phyloP scores from a whole-genome alignment of 2,113 vertebrate species.

The Macrotis lagotis region DNA sequence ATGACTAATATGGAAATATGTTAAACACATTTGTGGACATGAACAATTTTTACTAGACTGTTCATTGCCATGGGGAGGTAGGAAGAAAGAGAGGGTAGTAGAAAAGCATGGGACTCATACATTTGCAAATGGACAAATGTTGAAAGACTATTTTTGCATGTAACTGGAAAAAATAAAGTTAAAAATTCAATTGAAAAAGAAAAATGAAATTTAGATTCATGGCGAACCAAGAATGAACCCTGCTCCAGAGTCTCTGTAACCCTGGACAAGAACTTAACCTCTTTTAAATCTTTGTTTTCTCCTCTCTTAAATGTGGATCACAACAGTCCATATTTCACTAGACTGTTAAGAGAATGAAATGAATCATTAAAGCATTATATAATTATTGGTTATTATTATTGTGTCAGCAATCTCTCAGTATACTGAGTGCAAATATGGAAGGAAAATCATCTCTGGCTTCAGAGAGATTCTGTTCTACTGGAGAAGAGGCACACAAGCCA shows the following conservation, averaged over 20 bases:
- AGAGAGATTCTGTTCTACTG: not conserved
- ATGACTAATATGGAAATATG: no score
- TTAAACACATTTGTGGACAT: no score
- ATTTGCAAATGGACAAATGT: no score
- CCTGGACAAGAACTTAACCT: not conserved
- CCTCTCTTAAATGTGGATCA: not conserved
- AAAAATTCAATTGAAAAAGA: no score
- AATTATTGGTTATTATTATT: not conserved
- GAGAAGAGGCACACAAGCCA: not conserved
- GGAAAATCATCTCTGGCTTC: not conserved
- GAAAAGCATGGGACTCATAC: no score
- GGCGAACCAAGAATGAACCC: not conserved
- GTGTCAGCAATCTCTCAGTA: not conserved
- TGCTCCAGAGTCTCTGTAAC: not conserved
- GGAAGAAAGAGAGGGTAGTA: no score
- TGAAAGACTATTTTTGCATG: no score
- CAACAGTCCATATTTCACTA: not conserved
- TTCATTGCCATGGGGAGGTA: no score
- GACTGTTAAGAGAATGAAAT: not conserved
- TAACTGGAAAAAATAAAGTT: no score
- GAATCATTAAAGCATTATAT: not conserved
- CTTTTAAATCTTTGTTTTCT: not conserved
- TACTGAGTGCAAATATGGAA: not conserved
- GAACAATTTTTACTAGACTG: no score
- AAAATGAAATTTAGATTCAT: no score